phyloP scores from a whole-genome alignment of 2,113 vertebrate species.

The Hippocampus comes region DNA sequence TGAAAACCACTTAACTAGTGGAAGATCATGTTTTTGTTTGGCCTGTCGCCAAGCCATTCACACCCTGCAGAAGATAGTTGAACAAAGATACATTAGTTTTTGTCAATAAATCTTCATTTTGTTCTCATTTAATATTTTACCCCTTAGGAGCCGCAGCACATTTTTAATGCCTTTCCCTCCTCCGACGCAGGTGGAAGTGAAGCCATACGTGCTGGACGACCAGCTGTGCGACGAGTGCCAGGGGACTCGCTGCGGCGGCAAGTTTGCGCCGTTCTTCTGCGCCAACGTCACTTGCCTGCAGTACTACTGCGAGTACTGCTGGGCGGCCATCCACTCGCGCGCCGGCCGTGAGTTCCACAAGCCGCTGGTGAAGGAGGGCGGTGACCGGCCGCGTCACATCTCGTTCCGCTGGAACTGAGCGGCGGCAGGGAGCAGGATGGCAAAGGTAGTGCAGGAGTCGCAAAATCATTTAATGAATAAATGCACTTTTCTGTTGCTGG shows the following conservation, averaged over 20 bases:
- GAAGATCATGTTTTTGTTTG: no score
- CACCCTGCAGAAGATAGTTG: no score
- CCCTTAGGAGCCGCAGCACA: not conserved
- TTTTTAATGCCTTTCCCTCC: not conserved
- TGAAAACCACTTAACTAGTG: no score
- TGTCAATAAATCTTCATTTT: no score
- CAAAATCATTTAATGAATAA: conserved; percentile 86
- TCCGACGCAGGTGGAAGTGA: conserved; percentile 93
- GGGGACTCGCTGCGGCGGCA: conserved; percentile 96
- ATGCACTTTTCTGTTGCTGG: conserved; percentile 98
- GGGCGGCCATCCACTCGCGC: conserved; percentile 98
- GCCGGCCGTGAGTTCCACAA: conserved; percentile 99
- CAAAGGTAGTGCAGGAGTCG: conserved; percentile 72
- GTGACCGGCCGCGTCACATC: conserved; percentile 97
- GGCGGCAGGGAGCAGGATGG: conserved; percentile 46
- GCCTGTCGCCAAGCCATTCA: no score
- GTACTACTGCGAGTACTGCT: conserved; percentile 99
- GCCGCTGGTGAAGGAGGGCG: conserved; percentile 98
- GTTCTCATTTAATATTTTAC: not conserved
- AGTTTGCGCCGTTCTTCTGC: conserved; percentile 99
- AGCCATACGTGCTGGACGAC: conserved; percentile 99
- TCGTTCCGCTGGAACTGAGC: conserved; percentile 98
- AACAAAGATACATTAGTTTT: no score
- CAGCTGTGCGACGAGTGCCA: conserved; percentile 99
- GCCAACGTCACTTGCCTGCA: conserved; percentile 99